Base-by-base conservation (phyloP, 1,140 invertebrate species). In the Paraescarpia echinospica region DNA sequence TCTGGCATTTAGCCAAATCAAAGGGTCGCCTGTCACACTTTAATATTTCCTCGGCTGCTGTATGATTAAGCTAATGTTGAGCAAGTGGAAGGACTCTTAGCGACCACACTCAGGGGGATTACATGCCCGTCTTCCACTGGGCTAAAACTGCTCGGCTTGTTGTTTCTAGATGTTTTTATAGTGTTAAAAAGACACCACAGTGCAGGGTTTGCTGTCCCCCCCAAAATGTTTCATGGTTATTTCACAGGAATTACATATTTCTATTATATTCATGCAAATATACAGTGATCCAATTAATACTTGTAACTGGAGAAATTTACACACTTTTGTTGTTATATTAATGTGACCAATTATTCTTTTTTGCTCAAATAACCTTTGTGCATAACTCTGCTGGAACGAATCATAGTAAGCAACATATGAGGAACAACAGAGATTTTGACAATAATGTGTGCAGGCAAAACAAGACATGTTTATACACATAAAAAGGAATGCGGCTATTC, bases 1-100 rank as follows among this genome's bases (percentile, higher is more conserved):
- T 77, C 59, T 77, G 59, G 59, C 59, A 77, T 77, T 77, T 77
- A 77, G 59, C 59, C 59, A 77, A 77, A 77, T 77, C 59, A 77
- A 77, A 77, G 59, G 59, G 2, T 77, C 59, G 59, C 59, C 59
- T 77, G 59, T 31, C 27, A 18, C 59, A 77, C 59, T 77, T 77
- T 77, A 77, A 77, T 77, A 77, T 77, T 77, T 77, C 59, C 59
- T 77, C 59, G 18, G 12, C 59, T 77, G 59, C 59, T 77, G 8
- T 77, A 77, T 77, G 59, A 77, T 77, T 77, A 77, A 31, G 8
- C 59, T 77, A 77, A 77, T 77, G 59, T 18, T 77, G 59, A 2
- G 59, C 27, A 18, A 77, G 59, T 77, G 59, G 22, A 77, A 77
- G 59, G 27, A 31, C 27, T 77, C 59, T 77, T 77, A 77, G 59